phyloP scores from a whole-genome alignment of 2,113 vertebrate species.

The Panthera uncia region DNA sequence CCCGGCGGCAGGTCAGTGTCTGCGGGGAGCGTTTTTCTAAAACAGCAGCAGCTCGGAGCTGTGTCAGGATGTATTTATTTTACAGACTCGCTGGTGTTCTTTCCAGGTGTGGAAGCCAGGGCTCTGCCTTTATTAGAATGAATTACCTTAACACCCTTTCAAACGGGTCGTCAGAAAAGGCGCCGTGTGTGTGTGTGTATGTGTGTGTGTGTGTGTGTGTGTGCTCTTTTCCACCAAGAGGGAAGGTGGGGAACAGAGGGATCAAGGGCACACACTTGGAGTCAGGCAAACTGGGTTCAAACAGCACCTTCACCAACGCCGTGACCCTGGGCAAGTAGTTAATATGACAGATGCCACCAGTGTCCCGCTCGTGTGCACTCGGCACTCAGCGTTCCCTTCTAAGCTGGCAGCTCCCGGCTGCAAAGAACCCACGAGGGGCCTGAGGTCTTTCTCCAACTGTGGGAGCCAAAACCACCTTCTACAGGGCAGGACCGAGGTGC shows the following conservation, averaged over 20 bases:
- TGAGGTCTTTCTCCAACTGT: not conserved
- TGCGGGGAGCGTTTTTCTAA: conserved; percentile 40
- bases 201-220: not conserved
- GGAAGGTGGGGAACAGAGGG: not conserved
- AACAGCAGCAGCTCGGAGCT: conserved; percentile 32
- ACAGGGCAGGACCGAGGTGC: not conserved
- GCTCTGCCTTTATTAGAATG: conserved; percentile 53
- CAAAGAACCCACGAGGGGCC: conserved; percentile 32
- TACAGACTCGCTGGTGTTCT: conserved; percentile 23
- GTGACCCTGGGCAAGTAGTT: conserved; percentile 19
- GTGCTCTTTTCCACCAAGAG: not conserved
- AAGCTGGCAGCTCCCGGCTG: not conserved
- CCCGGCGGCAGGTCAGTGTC: not conserved
- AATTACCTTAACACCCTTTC: conserved; percentile 52
- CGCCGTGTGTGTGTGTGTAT: not conserved
- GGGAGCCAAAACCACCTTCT: not conserved
- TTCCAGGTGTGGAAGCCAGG: conserved; percentile 60
- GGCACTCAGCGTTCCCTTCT: not conserved
- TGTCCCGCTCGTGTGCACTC: accelerated
- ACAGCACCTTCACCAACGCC: not conserved
- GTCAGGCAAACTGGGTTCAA: not conserved
- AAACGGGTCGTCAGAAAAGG: conserved; percentile 36
- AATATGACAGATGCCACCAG: not conserved
- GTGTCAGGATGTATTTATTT: conserved; percentile 58
- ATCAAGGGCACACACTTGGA: conserved; percentile 49